These are phyloP conservation scores for Alligator sinensis DNA, from an alignment of 2,113 vertebrate genomes.

Conservation along the genomic window DNA sequence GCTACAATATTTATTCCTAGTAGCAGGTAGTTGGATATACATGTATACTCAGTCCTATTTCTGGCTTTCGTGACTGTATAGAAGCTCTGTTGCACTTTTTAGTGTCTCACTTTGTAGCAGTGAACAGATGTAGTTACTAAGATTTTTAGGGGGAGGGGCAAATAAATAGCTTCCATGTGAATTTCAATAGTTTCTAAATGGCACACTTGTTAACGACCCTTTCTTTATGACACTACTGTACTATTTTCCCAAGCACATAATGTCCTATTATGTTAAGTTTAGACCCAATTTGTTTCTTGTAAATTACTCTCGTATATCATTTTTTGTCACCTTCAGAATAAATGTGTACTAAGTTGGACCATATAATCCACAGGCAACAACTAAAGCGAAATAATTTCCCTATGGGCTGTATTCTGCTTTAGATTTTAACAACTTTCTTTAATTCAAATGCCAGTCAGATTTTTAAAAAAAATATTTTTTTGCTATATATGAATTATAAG, in stretches of 20 bases:
- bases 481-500: background rate
- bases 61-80: background rate
- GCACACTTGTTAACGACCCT: background rate
- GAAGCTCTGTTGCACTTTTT: background rate
- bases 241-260: background rate
- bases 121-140: background rate
- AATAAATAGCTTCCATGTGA: background rate
- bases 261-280: background rate
- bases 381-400: background rate
- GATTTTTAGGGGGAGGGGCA: background rate
- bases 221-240: background rate
- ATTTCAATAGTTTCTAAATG: background rate
- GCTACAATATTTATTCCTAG: background rate
- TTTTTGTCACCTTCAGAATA: constrained; percentile 40
- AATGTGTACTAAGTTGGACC: background rate
- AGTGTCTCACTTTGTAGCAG: background rate
- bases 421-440: background rate
- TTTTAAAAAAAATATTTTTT: background rate
- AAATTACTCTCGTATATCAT: background rate
- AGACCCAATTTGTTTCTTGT: constrained; percentile 17
- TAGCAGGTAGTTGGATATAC: background rate
- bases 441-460: background rate
- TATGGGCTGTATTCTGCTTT: background rate
- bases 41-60: background rate
- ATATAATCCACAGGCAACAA: background rate